Conservation (phyloP, 2,888 invertebrate genomes). For the Andrena haemorrhoa region DNA sequence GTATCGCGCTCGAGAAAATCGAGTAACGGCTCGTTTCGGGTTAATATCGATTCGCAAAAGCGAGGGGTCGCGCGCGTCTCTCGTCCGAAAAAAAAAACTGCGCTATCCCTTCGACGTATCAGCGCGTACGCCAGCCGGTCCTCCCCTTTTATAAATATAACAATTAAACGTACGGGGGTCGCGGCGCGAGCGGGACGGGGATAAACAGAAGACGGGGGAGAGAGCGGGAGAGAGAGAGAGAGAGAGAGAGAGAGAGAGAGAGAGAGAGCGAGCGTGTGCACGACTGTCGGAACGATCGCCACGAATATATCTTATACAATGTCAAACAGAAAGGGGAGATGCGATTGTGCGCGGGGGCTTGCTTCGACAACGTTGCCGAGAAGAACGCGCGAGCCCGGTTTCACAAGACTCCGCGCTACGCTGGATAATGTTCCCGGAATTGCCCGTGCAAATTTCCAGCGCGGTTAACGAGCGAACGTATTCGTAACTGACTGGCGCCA, state of each 20-base stretch:
- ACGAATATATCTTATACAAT: conserved; percentile 43
- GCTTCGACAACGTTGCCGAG: conserved; percentile 28
- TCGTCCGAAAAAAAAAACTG: conserved; percentile 49
- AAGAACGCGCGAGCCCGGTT: conserved; percentile 5
- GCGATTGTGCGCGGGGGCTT: conserved; percentile 40
- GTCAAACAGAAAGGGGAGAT: conserved; percentile 56
- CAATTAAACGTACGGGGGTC: conserved; percentile 69
- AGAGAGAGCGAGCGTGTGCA: conserved; percentile 27
- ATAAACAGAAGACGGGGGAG: background rate
- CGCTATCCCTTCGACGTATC: conserved; percentile 51
- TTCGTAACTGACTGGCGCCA: conserved; percentile 20
- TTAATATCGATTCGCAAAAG: conserved; percentile 72
- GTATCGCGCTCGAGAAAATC: conserved; percentile 36
- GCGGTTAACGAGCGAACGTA: background rate
- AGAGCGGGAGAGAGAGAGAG: background rate
- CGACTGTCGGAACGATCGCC: conserved; percentile 55
- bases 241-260: background rate
- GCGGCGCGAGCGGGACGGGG: conserved; percentile 30
- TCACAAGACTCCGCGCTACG: conserved; percentile 12
- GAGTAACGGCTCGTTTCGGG: conserved; percentile 27
- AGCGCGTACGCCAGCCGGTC: conserved; percentile 34
- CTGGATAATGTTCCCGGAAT: conserved; percentile 13
- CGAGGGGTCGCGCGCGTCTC: conserved; percentile 65
- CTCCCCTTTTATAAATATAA: conserved; percentile 72
- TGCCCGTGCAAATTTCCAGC: conserved; percentile 18